Evolutionary conservation across 2,888 invertebrate species (phyloP), one percentile per base, ranked within the genome.

Genomic region (Molorchus minor): DNA sequence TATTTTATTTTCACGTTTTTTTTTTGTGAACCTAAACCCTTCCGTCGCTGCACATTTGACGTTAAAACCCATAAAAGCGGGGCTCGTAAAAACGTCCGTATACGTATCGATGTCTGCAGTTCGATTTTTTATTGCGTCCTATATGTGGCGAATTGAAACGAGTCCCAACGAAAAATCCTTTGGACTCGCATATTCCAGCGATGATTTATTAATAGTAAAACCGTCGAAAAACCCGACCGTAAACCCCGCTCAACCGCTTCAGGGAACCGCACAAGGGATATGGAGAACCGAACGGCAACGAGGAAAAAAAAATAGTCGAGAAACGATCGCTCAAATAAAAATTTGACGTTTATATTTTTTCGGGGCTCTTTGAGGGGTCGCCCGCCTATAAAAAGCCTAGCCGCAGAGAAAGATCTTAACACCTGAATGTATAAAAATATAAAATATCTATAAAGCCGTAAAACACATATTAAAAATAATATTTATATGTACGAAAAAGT

Each of bases 401-500:
- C n/a, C n/a, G n/a, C 63, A 65, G 78, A 77, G 75, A 77, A 77
- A 77, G n/a, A 76, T 78, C 79, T 79, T 80, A 80, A 80, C 80
- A 80, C 80, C 80, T 80, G 80, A 80, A 80, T 76, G 74, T 79
- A 80, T 80, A 79, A 80, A 80, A 80, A 75, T 80, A 80, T 80
- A 79, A 80, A 80, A 80, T 80, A 80, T 80, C 79, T 80, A 81
- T 81, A 79, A 80, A 79, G 78, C 75, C 80, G 79, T 81, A 80
- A 81, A 81, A 80, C 72, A 76, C 76, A 78, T 79, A 81, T 81
- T 81, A 81, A 81, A 81, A 81, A 81, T 80, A 80, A 80, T 81
- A 80, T 81, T 81, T 81, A 81, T 81, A 79, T 79, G 78, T 78
- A 77, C 77, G 77, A 77, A 80, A 79, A 79, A 77, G 77, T 69